These are phyloP conservation scores for Zele albiditarsus DNA, from an alignment of 2,888 invertebrate species.

Conservation along the genomic window DNA sequence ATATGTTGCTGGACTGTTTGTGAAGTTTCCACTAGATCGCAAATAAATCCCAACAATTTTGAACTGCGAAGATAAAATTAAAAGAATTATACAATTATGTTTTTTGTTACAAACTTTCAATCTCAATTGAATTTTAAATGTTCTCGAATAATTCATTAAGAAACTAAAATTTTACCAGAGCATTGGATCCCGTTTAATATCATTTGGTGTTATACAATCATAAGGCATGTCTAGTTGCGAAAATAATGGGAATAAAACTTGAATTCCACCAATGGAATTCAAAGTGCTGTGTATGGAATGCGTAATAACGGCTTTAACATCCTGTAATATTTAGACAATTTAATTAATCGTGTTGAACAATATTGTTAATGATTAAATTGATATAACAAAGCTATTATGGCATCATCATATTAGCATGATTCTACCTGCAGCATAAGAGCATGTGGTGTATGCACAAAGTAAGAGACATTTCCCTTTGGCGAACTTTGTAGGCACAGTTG, in stretches of 20 bases:
- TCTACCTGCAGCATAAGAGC: conserved; percentile 97
- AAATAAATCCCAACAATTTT: conserved; percentile 96
- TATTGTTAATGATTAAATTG: conserved; percentile 5
- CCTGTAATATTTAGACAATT: conserved; percentile 77
- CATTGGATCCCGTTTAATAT: conserved; percentile 89
- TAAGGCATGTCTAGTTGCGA: conserved; percentile 97
- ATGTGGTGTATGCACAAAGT: conserved; percentile 99
- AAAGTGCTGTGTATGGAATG: conserved; percentile 99
- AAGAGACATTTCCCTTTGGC: conserved; percentile 96
- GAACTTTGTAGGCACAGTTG: conserved; percentile 98
- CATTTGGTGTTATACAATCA: conserved; percentile 83
- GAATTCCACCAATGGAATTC: conserved; percentile 99
- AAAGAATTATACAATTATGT: neutral
- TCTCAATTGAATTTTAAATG: conserved; percentile 31
- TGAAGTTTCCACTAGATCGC: conserved; percentile 96
- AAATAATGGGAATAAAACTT: conserved; percentile 97
- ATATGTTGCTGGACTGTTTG: conserved; percentile 99
- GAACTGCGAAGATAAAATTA: conserved; percentile 77
- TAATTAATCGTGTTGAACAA: conserved; percentile 9
- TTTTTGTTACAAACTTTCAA: conserved; percentile 9
- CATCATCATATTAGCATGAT: neutral
- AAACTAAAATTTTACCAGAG: conserved; percentile 80
- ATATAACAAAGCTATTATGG: conserved; percentile 7
- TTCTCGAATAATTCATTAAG: neutral
- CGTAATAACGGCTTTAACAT: conserved; percentile 99